Conservation (phyloP, 2,888 invertebrate species). For the Callyntrura sp. region DNA sequence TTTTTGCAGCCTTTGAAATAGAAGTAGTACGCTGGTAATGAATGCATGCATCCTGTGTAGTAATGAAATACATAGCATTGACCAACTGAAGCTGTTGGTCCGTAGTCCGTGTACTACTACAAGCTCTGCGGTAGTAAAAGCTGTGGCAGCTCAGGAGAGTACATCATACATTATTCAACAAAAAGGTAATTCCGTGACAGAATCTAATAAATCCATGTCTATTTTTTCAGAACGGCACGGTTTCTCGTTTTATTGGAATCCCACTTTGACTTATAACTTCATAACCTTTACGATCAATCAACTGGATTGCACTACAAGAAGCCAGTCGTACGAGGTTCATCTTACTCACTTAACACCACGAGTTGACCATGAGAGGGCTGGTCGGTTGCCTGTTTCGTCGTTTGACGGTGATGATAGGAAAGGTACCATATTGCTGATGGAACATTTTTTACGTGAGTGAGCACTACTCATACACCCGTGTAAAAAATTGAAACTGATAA, state of each 20-base stretch:
- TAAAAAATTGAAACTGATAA: not conserved
- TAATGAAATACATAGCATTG: slow-evolving; percentile 2
- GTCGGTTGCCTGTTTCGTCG: not conserved
- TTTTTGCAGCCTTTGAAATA: too few relatives aligned
- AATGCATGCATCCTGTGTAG: not conserved
- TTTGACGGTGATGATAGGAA: slow-evolving; percentile 38
- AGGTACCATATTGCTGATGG: slow-evolving; percentile 38
- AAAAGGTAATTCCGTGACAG: slow-evolving; percentile 73
- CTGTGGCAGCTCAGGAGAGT: not conserved
- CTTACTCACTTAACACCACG: slow-evolving; percentile 50
- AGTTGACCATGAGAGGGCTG: slow-evolving; percentile 38
- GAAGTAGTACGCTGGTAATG: slow-evolving; percentile 2
- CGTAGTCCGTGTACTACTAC: too few relatives aligned
- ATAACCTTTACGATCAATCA: slow-evolving; percentile 78
- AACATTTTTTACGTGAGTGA: slow-evolving; percentile 4
- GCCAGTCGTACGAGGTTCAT: slow-evolving; percentile 60
- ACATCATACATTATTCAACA: slow-evolving; percentile 72
- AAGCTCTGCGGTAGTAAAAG: not conserved
- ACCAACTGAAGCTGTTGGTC: too few relatives aligned
- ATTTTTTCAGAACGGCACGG: slow-evolving; percentile 74
- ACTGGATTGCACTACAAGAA: slow-evolving; percentile 73
- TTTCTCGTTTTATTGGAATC: slow-evolving; percentile 74
- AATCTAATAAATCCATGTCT: slow-evolving; percentile 75
- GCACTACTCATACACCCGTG: too few relatives aligned
- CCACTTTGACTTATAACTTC: slow-evolving; percentile 74